A percentile compares a stretch with the other conserved stretches of the same genome.
phyloP scores from a whole-genome alignment of 2,797 vertebrate species.

The Nyctalus aviator region DNA sequence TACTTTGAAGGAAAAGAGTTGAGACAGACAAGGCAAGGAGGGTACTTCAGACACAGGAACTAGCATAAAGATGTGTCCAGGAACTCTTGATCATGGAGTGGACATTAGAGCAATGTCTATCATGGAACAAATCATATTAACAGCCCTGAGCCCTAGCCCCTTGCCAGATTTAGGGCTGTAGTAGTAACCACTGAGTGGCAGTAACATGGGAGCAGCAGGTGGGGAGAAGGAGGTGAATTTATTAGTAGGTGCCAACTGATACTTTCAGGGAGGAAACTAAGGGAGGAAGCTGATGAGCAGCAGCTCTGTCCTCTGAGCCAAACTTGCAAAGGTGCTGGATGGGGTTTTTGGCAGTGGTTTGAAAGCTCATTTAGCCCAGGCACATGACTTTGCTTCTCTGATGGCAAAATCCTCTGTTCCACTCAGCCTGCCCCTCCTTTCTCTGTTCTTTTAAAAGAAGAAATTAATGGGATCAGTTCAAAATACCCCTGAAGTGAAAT shows the following conservation, averaged over 20 bases:
- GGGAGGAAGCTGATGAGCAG: slow-evolving; percentile 39
- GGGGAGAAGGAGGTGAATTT: slow-evolving; percentile 8
- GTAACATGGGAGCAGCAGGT: not conserved
- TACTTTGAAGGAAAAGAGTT: slow-evolving; percentile 68
- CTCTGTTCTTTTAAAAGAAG: slow-evolving; percentile 67
- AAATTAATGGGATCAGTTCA: slow-evolving; percentile 80
- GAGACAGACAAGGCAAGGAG: not conserved
- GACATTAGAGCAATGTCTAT: not conserved
- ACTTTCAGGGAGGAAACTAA: not conserved
- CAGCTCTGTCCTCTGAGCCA: slow-evolving; percentile 9
- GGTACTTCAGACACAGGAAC: not conserved
- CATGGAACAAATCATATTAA: not conserved
- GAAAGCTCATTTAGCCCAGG: slow-evolving; percentile 18
- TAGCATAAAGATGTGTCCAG: not conserved
- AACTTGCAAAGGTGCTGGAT: slow-evolving; percentile 25
- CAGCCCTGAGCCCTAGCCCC: not conserved
- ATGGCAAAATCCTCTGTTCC: slow-evolving; percentile 54
- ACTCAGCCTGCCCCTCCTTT: slow-evolving; percentile 41
- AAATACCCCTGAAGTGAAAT: slow-evolving; percentile 80
- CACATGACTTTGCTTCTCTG: slow-evolving; percentile 56
- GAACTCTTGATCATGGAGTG: not conserved
- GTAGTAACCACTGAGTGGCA: not conserved
- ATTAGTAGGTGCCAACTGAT: not conserved
- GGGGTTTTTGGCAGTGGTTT: slow-evolving; percentile 59
- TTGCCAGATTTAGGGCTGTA: slow-evolving; percentile 6